These are phyloP conservation scores for Aptenodytes forsteri DNA, from an alignment of 2,113 vertebrate genomes.

Conservation along the genomic window DNA sequence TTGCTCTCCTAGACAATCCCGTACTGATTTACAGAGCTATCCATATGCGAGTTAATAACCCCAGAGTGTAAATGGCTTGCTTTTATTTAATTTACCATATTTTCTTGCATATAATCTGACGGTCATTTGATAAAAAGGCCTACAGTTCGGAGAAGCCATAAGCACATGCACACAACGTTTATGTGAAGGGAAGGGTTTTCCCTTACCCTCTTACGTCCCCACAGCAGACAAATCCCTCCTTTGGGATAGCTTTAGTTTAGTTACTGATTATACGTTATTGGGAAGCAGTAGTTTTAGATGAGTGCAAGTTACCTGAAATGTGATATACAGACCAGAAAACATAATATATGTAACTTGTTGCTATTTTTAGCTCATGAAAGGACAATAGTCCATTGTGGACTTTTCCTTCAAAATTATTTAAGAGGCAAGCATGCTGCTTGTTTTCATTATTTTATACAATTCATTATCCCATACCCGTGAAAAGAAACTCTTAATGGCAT, in stretches of 20 bases:
- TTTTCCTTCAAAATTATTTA: neutral
- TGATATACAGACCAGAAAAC: neutral
- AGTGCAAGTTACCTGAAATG: neutral
- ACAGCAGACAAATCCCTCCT: neutral
- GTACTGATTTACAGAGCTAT: neutral
- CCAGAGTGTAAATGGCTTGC: neutral
- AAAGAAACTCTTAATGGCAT: neutral
- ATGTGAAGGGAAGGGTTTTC: neutral
- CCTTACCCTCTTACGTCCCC: neutral
- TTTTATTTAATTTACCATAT: neutral
- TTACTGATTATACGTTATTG: neutral
- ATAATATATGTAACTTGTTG: neutral
- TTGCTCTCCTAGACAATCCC: neutral
- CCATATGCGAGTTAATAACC: neutral
- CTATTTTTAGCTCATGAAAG: neutral
- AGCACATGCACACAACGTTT: neutral
- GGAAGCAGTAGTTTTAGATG: neutral
- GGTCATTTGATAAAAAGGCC: neutral
- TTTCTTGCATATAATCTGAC: neutral
- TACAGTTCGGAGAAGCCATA: neutral
- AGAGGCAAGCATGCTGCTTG: neutral
- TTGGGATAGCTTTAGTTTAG: neutral
- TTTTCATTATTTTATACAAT: neutral
- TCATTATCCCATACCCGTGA: neutral
- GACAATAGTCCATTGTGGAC: neutral